These are phyloP conservation scores for Ashinkailepas kermadecensis DNA, from an alignment of 2,888 invertebrate genomes.

Conservation along the genomic window DNA sequence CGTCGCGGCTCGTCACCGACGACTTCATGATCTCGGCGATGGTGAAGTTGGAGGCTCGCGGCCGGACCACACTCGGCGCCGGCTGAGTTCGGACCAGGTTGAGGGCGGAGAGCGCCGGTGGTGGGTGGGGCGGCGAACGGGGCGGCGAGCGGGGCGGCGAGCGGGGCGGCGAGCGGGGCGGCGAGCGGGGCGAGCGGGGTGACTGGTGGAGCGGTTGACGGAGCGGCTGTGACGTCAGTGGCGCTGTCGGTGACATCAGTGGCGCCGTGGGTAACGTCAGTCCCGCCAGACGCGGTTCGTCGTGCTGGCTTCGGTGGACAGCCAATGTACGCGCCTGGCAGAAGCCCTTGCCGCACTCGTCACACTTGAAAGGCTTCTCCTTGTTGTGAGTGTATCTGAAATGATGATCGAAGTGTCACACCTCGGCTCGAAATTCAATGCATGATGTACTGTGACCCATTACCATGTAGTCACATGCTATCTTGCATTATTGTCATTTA, in stretches of 20 bases:
- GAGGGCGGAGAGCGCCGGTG: neutral
- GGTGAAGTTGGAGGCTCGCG: conserved; percentile 7
- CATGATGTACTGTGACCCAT: too few relatives aligned
- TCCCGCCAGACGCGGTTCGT: neutral
- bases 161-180: too few relatives aligned
- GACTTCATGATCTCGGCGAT: conserved; percentile 5
- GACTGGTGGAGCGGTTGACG: too few relatives aligned
- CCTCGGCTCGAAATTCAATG: too few relatives aligned
- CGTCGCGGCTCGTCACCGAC: neutral
- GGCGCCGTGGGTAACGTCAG: neutral
- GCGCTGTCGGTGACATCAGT: neutral
- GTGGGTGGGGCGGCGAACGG: too few relatives aligned
- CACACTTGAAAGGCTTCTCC: conserved; percentile 94
- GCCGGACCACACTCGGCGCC: neutral
- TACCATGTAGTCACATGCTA: too few relatives aligned
- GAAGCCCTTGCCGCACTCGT: conserved; percentile 91
- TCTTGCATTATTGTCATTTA: too few relatives aligned
- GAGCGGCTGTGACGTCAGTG: too few relatives aligned
- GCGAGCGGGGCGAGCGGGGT: too few relatives aligned
- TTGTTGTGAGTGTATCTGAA: conserved; percentile 82
- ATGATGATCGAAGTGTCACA: neutral
- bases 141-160: too few relatives aligned
- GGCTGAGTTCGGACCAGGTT: neutral
- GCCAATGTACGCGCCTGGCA: conserved; percentile 90
- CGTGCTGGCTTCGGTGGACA: conserved; percentile 59